phyloP scores from a whole-genome alignment of 2,797 vertebrate genomes.

The Oreochromis grahami region DNA sequence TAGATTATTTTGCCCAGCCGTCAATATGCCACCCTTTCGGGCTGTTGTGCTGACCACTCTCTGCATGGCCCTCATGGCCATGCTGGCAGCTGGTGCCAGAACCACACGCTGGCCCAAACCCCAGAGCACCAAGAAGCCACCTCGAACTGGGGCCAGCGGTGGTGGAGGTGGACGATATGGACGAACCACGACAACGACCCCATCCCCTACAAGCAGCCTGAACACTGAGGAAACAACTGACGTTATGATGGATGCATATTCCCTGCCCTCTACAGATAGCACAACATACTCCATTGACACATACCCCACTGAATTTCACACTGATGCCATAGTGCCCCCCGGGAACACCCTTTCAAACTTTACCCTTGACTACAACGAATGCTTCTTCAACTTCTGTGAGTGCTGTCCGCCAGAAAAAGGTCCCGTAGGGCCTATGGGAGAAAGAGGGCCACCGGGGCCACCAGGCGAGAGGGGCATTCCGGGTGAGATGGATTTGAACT shows the following conservation, averaged over 20 bases:
- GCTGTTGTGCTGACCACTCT: constrained; percentile 53
- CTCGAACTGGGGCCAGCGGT: constrained; percentile 14
- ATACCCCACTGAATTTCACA: constrained; percentile 68
- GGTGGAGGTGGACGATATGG: constrained; percentile 30
- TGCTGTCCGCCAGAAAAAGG: constrained; percentile 84
- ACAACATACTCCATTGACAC: constrained; percentile 69
- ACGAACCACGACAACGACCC: constrained; percentile 56
- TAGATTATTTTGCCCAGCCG: constrained; percentile 10
- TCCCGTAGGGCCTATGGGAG: constrained; percentile 73
- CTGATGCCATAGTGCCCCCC: constrained; percentile 52
- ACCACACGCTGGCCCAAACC: constrained; percentile 79
- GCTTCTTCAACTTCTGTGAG: constrained; percentile 92
- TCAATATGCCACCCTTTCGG: constrained; percentile 55
- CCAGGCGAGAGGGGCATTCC: constrained; percentile 54
- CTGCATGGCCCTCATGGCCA: constrained; percentile 36
- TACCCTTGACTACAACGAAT: constrained; percentile 83
- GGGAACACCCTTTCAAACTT: constrained; percentile 75
- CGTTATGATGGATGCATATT: constrained; percentile 57
- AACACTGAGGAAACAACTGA: constrained; percentile 71
- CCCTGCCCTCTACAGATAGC: constrained; percentile 67
- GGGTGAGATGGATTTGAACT: constrained; percentile 42
- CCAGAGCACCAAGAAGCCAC: constrained; percentile 81
- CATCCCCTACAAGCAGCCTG: constrained; percentile 38
- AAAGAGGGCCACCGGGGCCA: constrained; percentile 50
- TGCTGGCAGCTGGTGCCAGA: constrained; percentile 57